Evolutionary conservation across 2,888 invertebrate species (phyloP).

Genomic region (Perithous albicinctus): DNA sequence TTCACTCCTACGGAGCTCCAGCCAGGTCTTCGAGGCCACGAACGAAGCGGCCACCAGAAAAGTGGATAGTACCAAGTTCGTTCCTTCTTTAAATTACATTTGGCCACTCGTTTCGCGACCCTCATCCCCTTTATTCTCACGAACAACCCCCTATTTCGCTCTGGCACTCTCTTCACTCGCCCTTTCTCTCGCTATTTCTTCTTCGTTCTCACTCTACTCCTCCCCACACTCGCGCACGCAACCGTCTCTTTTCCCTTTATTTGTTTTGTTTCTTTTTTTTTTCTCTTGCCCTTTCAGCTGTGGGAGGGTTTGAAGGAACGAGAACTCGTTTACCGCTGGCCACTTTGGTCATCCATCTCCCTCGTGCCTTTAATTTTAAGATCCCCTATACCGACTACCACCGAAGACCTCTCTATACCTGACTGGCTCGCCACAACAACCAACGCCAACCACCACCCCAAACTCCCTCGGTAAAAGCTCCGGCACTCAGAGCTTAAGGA

Average conservation of each 20-base stretch:
- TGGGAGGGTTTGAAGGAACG: slow-evolving; percentile 40
- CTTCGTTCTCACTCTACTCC: slow-evolving; percentile 14
- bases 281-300: slow-evolving; percentile 5
- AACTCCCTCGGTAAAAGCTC: slow-evolving; percentile 5
- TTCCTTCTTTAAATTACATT: slow-evolving; percentile 83
- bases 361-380: slow-evolving; percentile 63
- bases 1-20: slow-evolving; percentile 30
- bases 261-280: slow-evolving; percentile 39
- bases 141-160: slow-evolving; percentile 26
- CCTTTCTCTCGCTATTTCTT: slow-evolving; percentile 7
- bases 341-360: slow-evolving; percentile 68
- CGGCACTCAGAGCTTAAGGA: neutral
- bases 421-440: slow-evolving; percentile 46
- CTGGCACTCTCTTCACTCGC: slow-evolving; percentile 15
- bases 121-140: slow-evolving; percentile 47
- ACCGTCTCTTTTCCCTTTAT: slow-evolving; percentile 21
- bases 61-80: slow-evolving; percentile 75
- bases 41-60: slow-evolving; percentile 67
- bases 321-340: slow-evolving; percentile 72
- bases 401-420: neutral
- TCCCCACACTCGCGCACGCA: slow-evolving; percentile 19
- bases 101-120: slow-evolving; percentile 81
- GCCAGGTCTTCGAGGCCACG: slow-evolving; percentile 36
- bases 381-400: slow-evolving; percentile 28
- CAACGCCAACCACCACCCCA: slow-evolving; percentile 12